Base-by-base conservation (phyloP, 2,888 invertebrate genomes). In the Agonum fuliginosum region DNA sequence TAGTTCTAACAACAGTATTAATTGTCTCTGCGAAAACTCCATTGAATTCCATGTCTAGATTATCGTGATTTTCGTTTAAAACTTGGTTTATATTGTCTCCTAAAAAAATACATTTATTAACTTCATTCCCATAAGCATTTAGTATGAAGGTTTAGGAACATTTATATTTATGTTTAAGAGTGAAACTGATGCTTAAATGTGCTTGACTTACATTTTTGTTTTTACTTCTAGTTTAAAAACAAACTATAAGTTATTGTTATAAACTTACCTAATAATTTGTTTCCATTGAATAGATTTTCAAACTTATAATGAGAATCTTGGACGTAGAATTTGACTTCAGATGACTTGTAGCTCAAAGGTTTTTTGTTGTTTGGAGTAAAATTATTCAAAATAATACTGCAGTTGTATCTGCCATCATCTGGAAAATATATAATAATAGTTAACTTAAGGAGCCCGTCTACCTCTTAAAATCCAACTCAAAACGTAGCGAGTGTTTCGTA, bases 251-350 rank as follows among this genome's bases (percentile, higher is more conserved):
- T n/a, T n/a, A n/a, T n/a, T n/a, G n/a, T n/a, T 41, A 14, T 43
- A 43, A 12, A 17, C 62, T 12, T 48, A 73, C 76, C 72, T 58
- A 75, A 34, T 22, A 27, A 14, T 69, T 70, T 70, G 43, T 79
- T 75, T 3, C 78, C 78, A 65, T 78, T 71, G 19, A 78, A 80
- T 17, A 80, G 70, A 69, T 79, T 76, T 69, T 78, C 76, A 54
- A 80, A 78, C 14, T 75, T n/a, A 14, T 75, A 77, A 8, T 46
- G 20, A 8, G 41, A 70, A 54, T 54, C 27, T 20, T 70, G 14
- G 3, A 34, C 51, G 34, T 19, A 24, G 8, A 41, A 43, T 22
- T 46, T 4, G 24, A 73, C 41, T 1, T 37, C n/a, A 1, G 73
- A 62, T 12, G 10, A 10, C 41, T 24, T 14, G 17, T 27, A 70